Base-by-base conservation (phyloP, 2,113 vertebrate species). In the Casuarius casuarius region DNA sequence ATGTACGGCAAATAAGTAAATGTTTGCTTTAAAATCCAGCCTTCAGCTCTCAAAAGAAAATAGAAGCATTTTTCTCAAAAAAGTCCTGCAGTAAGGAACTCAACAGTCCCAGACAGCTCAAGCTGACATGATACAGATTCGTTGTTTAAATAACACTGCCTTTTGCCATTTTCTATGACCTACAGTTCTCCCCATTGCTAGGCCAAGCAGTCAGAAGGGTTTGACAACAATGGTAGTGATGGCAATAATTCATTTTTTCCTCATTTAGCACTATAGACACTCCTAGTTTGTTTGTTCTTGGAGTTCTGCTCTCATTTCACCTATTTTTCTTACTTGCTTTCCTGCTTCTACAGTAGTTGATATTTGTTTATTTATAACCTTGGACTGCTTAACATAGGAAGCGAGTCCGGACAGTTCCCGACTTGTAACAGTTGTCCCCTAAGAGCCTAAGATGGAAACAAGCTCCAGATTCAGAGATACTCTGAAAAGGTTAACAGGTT, bases 271-370 rank as follows among this genome's bases (percentile, higher is more conserved):
- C 54, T 62, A 4, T 0, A 29, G 35, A n/a, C n/a, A 49, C 22
- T 16, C 12, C 28, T 19, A n/a, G 11, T 46, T 40, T 70, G 46
- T 23, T 90, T 0, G 0, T 19, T 28, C n/a, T 25, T 35, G 11
- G 16, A 63, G 13, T 54, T 78, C 75, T 73, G 25, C 14, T 72
- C 25, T 68, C 56, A 26, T 42, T 49, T 75, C 58, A 84, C 44
- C 15, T 44, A 18, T 80, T 89, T 84, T 75, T 72, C 42, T 48
- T 33, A 63, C 10, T 25, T 20, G 18, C 8, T 88, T 86, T 84
- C 26, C 35, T 35, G 19, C 46, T 84, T 84, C 70, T 61, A 73
- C 44, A 48, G 35, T 33, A 76, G 72, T 61, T 88, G 58, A 33
- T 31, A 10, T 54, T 73, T 80, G 35, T 23, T 84, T 67, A 56